These are phyloP conservation scores for Agrotis segetum DNA, from an alignment of 2,888 invertebrate genomes.

Conservation along the genomic window DNA sequence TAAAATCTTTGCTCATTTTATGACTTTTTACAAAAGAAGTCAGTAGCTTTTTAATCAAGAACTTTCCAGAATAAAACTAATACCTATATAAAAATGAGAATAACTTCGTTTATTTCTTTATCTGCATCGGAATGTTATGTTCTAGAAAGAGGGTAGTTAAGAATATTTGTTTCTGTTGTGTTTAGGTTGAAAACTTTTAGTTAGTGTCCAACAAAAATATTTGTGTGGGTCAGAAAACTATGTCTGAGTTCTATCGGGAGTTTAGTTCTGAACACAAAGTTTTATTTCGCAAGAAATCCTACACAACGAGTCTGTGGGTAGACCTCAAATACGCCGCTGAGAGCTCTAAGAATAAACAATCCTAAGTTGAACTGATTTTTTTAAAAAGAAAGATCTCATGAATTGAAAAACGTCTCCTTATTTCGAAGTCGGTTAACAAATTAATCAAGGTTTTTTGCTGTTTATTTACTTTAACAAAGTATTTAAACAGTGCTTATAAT, in stretches of 20 bases:
- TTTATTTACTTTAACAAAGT: too few relatives aligned
- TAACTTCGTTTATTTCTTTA: not conserved
- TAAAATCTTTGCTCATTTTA: not conserved
- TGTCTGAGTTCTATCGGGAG: constrained; percentile 4
- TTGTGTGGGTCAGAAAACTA: constrained; percentile 16
- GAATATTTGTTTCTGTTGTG: not conserved
- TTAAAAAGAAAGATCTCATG: too few relatives aligned
- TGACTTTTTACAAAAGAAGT: not conserved
- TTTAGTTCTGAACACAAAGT: constrained; percentile 31
- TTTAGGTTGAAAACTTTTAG: not conserved
- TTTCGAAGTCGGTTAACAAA: too few relatives aligned
- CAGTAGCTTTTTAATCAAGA: not conserved
- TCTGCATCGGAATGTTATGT: too few relatives aligned
- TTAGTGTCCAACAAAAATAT: not conserved
- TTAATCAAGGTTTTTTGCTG: too few relatives aligned
- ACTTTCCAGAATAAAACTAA: not conserved
- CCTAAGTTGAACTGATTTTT: not conserved
- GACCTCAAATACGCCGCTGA: constrained; percentile 21
- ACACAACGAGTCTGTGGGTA: not conserved
- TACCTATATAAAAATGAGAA: not conserved
- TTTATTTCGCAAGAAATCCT: constrained; percentile 34
- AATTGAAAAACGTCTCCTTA: too few relatives aligned
- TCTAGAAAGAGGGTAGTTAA: not conserved
- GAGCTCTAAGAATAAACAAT: not conserved
- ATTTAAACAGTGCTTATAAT: too few relatives aligned